Evolutionary conservation across 2,888 invertebrate species (phyloP).

Genomic region (Tachina lurida): DNA sequence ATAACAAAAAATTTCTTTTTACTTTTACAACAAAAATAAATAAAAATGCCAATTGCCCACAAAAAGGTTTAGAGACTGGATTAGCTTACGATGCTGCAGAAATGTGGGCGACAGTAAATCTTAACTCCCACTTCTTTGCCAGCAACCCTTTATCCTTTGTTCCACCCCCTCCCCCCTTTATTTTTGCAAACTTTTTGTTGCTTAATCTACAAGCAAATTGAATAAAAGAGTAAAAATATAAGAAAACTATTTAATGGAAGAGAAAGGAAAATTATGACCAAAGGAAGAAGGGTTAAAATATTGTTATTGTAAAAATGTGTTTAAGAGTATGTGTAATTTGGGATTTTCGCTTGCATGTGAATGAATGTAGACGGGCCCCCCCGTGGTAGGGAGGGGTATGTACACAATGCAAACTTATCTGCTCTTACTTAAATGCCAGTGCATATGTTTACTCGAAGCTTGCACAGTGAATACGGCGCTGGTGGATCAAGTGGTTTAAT

Average conservation of each 20-base stretch:
- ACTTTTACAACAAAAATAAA: constrained; percentile 27
- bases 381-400: background rate
- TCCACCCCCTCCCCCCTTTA: background rate
- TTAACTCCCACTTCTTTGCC: background rate
- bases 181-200: constrained; percentile 22
- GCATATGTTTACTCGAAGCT: constrained; percentile 13
- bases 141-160: constrained; percentile 10
- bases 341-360: background rate
- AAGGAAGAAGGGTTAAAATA: constrained; percentile 77
- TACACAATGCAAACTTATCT: background rate
- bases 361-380: no score
- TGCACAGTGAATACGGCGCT: background rate
- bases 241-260: constrained; percentile 46
- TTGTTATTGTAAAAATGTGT: constrained; percentile 76
- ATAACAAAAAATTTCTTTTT: background rate
- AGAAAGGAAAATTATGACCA: constrained; percentile 69
- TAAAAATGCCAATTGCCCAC: constrained; percentile 63
- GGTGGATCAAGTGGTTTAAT: no score
- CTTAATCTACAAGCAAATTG: constrained; percentile 62
- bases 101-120: constrained; percentile 6
- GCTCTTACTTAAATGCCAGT: background rate
- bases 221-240: constrained; percentile 36
- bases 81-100: constrained; percentile 36
- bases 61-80: constrained; percentile 59
- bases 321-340: constrained; percentile 9